These are phyloP conservation scores for Acanthurus leucopareius DNA, from an alignment of 2,797 vertebrate genomes.

Conservation along the genomic window DNA sequence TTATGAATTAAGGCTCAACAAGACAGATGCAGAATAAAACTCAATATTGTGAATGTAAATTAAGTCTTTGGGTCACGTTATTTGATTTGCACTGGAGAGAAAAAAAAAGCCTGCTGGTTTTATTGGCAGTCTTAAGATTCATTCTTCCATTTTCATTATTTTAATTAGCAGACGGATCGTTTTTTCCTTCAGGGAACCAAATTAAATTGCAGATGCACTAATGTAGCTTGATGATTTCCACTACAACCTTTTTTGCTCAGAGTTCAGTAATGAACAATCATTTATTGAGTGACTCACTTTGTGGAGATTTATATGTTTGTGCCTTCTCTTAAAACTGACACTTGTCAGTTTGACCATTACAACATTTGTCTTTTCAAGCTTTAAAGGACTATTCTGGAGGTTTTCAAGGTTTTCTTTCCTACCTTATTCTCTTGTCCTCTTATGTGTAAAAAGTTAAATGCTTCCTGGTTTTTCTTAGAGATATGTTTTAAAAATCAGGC, in stretches of 20 bases:
- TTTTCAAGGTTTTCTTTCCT: conserved; percentile 1
- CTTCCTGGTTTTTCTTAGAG: background rate
- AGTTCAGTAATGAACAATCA: background rate
- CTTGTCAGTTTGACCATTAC: background rate
- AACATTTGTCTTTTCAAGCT: background rate
- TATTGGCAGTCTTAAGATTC: background rate
- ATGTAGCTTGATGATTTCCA: background rate
- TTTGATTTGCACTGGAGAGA: background rate
- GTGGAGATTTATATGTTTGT: background rate
- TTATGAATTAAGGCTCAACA: conserved; percentile 71
- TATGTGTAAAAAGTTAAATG: background rate
- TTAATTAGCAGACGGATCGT: conserved; percentile 3
- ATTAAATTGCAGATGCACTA: background rate
- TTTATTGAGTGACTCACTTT: background rate
- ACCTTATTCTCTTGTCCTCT: too few species aligned
- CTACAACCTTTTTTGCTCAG: background rate
- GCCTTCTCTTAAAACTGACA: background rate
- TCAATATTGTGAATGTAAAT: conserved; percentile 75
- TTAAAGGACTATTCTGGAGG: conserved; percentile 9
- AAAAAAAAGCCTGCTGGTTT: background rate
- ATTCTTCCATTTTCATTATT: background rate
- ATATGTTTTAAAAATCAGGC: background rate
- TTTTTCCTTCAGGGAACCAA: background rate
- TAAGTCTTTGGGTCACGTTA: conserved; percentile 47
- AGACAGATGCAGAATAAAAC: conserved; percentile 80